Base-by-base conservation (phyloP, 1,140 invertebrate genomes). In the Caenorhabditis brenneri region DNA sequence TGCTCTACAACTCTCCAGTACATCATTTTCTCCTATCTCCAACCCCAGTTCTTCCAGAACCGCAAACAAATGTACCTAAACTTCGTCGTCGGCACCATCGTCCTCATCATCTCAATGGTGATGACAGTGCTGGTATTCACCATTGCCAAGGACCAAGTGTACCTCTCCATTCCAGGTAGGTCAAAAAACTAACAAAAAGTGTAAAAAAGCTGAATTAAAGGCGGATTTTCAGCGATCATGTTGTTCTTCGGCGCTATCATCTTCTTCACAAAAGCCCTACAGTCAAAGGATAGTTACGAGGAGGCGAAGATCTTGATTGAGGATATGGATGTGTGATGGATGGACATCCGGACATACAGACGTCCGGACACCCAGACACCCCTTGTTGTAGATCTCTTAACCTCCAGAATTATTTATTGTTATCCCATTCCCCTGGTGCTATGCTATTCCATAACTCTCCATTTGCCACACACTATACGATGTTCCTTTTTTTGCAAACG, bases 301-400 rank as follows among this genome's bases (percentile, higher is more conserved):
- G 79, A 53, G 22, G 79, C 79, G 19, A 80, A 51, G 79, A 80
- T 80, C n/a, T 24, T 80, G 19, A 55, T 80, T 53, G 79, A 80
- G 24, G 79, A 80, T 31, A 74, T 74, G 65, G 65, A 74, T 46
- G 65, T 74, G n/a, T 74, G n/a, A 74, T 27, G 53, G n/a, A n/a
- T n/a, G n/a, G n/a, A n/a, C n/a, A n/a, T n/a, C n/a, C n/a, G n/a
- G n/a, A n/a, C n/a, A n/a, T n/a, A n/a, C n/a, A n/a, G n/a, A n/a
- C n/a, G n/a, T n/a, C n/a, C n/a, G n/a, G n/a, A n/a, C n/a, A n/a
- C n/a, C 27, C 53, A 16, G 5, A 16, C 19, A 5, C n/a, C 2
- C 19, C 48, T 19, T 6, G 19, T n/a, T n/a, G n/a, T n/a, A n/a
- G n/a, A n/a, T n/a, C n/a, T n/a, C n/a, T n/a, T n/a, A n/a, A n/a